Conservation (phyloP, 2,113 vertebrate genomes). For the Erythrolamprus reginae region DNA sequence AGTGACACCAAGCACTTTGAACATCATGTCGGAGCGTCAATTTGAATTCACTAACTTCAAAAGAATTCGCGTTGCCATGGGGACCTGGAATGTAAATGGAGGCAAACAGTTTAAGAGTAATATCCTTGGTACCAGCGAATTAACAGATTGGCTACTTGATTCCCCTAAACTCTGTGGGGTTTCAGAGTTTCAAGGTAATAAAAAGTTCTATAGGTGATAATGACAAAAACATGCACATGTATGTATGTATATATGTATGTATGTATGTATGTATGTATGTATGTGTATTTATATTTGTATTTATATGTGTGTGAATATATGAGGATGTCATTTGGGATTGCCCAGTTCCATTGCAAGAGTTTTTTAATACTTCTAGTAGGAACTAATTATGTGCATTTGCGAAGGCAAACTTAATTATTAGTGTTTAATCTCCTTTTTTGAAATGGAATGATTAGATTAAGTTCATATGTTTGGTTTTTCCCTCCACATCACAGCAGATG, state of each 20-base stretch:
- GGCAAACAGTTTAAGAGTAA: constrained; percentile 78
- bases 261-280: not conserved
- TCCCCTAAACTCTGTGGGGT: constrained; percentile 62
- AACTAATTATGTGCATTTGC: not conserved
- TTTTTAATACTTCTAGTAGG: not conserved
- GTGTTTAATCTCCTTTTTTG: not conserved
- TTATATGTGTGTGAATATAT: not conserved
- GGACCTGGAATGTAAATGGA: constrained; percentile 79
- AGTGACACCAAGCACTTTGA: constrained; percentile 75
- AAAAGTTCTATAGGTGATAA: not conserved
- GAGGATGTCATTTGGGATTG: not conserved
- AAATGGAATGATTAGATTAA: constrained; percentile 31
- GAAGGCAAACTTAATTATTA: not conserved
- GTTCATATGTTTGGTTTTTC: constrained; percentile 25
- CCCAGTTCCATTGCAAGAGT: not conserved
- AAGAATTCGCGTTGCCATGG: constrained; percentile 65
- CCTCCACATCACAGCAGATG: constrained; percentile 54
- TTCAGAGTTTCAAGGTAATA: constrained; percentile 66
- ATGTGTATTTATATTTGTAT: too few relatives aligned
- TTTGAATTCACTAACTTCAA: constrained; percentile 75
- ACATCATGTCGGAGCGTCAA: constrained; percentile 75
- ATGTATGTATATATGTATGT: not conserved
- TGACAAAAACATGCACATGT: not conserved
- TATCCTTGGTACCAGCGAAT: constrained; percentile 67
- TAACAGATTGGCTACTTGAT: constrained; percentile 78